These are phyloP conservation scores for Rhopalosiphum padi DNA, from an alignment of 1,140 invertebrate species.

Conservation along the genomic window DNA sequence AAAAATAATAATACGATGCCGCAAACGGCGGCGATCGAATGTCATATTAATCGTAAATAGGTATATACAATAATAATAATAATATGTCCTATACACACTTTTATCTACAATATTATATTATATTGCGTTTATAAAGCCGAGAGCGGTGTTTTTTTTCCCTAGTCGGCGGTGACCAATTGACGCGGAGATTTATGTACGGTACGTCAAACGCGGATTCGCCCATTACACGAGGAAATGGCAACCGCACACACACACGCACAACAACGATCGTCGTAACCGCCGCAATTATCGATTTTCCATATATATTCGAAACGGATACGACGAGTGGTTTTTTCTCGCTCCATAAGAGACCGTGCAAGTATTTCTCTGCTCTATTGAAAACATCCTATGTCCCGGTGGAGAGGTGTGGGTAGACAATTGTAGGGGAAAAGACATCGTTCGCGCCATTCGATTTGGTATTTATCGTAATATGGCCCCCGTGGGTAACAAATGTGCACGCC, in stretches of 20 bases:
- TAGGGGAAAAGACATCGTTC: constrained; percentile 16
- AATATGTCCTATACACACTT: background rate
- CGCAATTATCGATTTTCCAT: constrained; percentile 51
- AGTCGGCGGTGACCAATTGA: background rate
- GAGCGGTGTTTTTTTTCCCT: constrained; percentile 1
- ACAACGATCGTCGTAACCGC: background rate
- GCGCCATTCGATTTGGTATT: constrained; percentile 55
- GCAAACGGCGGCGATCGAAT: background rate
- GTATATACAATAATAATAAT: background rate
- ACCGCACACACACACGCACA: background rate
- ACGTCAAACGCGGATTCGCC: constrained; percentile 45
- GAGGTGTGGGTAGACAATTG: background rate
- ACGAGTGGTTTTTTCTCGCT: background rate
- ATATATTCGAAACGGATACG: constrained; percentile 24
- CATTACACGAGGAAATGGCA: constrained; percentile 50
- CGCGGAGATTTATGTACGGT: background rate
- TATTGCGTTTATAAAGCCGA: background rate
- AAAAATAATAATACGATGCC: background rate
- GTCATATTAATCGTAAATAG: background rate
- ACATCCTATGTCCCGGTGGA: background rate
- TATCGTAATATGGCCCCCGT: constrained; percentile 28
- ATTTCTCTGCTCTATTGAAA: constrained; percentile 11
- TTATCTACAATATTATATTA: background rate
- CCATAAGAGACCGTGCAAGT: constrained; percentile 22
- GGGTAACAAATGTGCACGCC: constrained; percentile 33